phyloP scores from a whole-genome alignment of 2,888 invertebrate species.

The Acrobeloides nanus region DNA sequence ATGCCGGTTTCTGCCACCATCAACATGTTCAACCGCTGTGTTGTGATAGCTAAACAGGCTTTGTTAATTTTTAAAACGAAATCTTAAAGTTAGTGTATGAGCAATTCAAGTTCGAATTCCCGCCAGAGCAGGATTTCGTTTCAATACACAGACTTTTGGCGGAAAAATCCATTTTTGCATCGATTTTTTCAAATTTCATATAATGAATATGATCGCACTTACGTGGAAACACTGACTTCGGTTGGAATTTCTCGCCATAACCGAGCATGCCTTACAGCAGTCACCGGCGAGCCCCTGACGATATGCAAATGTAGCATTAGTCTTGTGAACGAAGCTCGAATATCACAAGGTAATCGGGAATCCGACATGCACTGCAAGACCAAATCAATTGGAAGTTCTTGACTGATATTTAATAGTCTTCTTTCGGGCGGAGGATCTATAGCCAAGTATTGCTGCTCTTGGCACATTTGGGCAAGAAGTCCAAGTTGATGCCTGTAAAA shows the following conservation, averaged over 20 bases:
- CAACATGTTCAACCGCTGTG: slow-evolving; percentile 39
- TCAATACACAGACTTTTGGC: too few relatives aligned
- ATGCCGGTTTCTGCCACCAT: slow-evolving; percentile 28
- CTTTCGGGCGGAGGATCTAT: slow-evolving; percentile 62
- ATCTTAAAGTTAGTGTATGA: too few relatives aligned
- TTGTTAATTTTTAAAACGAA: too few relatives aligned
- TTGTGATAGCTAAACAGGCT: too few relatives aligned
- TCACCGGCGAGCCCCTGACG: slow-evolving; percentile 60
- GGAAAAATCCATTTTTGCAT: too few relatives aligned
- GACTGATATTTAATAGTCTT: slow-evolving; percentile 65
- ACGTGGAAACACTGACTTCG: slow-evolving; percentile 88
- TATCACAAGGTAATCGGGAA: slow-evolving; percentile 79
- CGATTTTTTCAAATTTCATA: too few relatives aligned
- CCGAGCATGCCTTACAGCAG: slow-evolving; percentile 74
- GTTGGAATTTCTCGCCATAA: slow-evolving; percentile 95
- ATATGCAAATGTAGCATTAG: slow-evolving; percentile 96
- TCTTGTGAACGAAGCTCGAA: slow-evolving; percentile 93
- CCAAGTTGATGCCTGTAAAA: slow-evolving; percentile 95
- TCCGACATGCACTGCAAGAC: slow-evolving; percentile 98
- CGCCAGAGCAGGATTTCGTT: too few relatives aligned
- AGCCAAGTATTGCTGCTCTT: slow-evolving; percentile 83
- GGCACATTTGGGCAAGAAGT: slow-evolving; percentile 95
- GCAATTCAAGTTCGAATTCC: too few relatives aligned
- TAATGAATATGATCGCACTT: slow-evolving; percentile 57
- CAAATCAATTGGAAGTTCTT: slow-evolving; percentile 83